Evolutionary conservation across 2,888 invertebrate genomes (phyloP), one percentile per base, ranked within the genome.

Genomic region (Pseudanteris insignis): DNA sequence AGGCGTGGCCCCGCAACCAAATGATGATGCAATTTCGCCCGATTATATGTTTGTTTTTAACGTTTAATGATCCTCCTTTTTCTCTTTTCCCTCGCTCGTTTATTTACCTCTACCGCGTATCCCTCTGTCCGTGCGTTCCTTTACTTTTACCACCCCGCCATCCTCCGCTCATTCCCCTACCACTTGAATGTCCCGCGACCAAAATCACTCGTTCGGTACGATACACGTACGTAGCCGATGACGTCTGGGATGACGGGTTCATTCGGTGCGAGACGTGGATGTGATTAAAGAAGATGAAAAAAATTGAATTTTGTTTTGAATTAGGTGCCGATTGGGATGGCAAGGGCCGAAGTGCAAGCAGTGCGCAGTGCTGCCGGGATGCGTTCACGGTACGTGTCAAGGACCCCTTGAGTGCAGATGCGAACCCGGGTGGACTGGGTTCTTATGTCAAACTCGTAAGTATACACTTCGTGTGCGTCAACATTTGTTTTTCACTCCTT

Each of bases 321-420:
- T 47, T 46, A 89, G 91, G 69, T 96, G 96, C 78, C 87, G 91
- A 33, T 81, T 92, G n/a, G 96, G 96, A 46, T 96, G 94, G 93
- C 85, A 90, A 4, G 96, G 96, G 0, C 86, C 87, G 30, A 89
- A 87, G 7, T 96, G 96, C 79, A 87, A 89, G 68, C 87, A 61
- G 38, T 96, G 95, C 78, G 89, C 93, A 74, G 88, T 90, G 1
- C 83, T 95, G 71, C 95, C 96, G 0, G 94, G 94, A 66, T 96
- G 96, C 80, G 88, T 89, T 71, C 91, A 94, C 73, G 96, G 96
- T 6, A 91, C 88, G 73, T 96, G 96, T 79, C 88, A 89, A 67
- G 90, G 92, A 76, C 94, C 95, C 2, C 84, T 94, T 25, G 92
- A 96, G 79, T 96, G 96, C 82, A 89, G 89, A 75, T 96, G 96